Conservation (phyloP, 2,888 invertebrate genomes). For the Euplexia lucipara region DNA sequence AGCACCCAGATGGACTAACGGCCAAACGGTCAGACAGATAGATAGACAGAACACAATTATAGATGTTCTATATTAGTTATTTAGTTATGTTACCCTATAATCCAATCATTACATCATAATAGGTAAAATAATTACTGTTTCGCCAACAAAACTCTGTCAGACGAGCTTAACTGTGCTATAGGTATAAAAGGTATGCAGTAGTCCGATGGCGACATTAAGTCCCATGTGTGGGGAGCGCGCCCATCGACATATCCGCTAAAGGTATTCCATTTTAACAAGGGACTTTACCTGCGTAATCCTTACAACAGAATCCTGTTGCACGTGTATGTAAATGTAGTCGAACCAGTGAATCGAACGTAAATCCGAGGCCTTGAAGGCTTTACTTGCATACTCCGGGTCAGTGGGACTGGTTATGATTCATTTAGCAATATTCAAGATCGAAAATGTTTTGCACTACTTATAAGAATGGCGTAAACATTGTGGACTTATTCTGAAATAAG, state of each 20-base stretch:
- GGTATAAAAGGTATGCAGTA: background rate
- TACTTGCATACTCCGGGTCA: slow-evolving; percentile 37
- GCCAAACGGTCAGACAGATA: no score
- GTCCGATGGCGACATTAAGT: background rate
- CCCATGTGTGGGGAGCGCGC: slow-evolving; percentile 7
- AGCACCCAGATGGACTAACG: no score
- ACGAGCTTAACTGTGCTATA: background rate
- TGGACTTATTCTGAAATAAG: background rate
- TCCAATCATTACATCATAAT: no score
- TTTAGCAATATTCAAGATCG: slow-evolving; percentile 42
- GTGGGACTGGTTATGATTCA: slow-evolving; percentile 34
- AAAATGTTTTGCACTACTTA: slow-evolving; percentile 17
- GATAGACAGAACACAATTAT: no score
- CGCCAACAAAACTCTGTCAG: background rate
- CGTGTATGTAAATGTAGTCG: slow-evolving; percentile 29
- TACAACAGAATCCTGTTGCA: slow-evolving; percentile 30
- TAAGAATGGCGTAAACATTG: slow-evolving; percentile 10
- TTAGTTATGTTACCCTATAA: no score
- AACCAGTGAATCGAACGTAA: slow-evolving; percentile 33
- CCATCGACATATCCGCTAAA: slow-evolving; percentile 3
- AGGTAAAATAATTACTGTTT: background rate
- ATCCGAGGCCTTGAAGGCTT: slow-evolving; percentile 28
- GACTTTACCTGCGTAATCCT: slow-evolving; percentile 32
- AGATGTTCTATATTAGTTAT: no score
- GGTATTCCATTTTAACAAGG: slow-evolving; percentile 32